Evolutionary conservation across 2,113 vertebrate genomes (phyloP).

Genomic region (Dicerorhinus sumatrensis): DNA sequence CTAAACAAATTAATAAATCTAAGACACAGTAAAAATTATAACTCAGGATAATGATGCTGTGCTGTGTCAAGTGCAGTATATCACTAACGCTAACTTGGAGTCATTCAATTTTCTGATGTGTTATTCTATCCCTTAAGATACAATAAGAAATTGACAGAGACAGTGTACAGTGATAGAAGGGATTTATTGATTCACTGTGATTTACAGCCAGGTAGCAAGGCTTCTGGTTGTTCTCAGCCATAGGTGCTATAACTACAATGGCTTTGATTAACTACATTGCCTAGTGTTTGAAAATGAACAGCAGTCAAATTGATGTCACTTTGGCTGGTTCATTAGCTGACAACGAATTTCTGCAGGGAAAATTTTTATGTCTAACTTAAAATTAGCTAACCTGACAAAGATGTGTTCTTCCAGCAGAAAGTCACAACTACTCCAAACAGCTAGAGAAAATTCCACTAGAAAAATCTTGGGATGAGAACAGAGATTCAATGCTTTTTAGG

Average conservation of each 20-base stretch:
- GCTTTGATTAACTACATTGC: conserved; percentile 51
- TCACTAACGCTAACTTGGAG: conserved; percentile 47
- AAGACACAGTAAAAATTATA: background rate
- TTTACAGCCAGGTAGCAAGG: background rate
- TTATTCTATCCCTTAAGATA: background rate
- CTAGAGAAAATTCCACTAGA: background rate
- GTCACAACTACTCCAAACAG: background rate
- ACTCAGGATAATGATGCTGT: background rate
- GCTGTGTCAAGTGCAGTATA: background rate
- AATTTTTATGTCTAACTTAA: background rate
- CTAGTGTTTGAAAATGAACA: background rate
- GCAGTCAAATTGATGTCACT: conserved; percentile 47
- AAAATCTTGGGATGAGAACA: background rate
- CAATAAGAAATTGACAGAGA: background rate
- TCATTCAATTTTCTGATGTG: background rate
- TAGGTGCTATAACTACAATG: conserved; percentile 3
- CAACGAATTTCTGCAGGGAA: conserved; percentile 12
- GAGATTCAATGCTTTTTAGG: background rate
- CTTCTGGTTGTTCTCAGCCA: background rate
- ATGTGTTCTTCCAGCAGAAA: background rate
- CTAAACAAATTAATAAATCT: background rate
- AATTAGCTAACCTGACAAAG: background rate
- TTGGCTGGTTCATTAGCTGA: conserved; percentile 50
- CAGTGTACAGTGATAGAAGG: background rate
- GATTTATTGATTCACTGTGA: conserved; percentile 30